Evolutionary conservation across 2,113 vertebrate species (phyloP).

Genomic region (Struthidea cinerea): DNA sequence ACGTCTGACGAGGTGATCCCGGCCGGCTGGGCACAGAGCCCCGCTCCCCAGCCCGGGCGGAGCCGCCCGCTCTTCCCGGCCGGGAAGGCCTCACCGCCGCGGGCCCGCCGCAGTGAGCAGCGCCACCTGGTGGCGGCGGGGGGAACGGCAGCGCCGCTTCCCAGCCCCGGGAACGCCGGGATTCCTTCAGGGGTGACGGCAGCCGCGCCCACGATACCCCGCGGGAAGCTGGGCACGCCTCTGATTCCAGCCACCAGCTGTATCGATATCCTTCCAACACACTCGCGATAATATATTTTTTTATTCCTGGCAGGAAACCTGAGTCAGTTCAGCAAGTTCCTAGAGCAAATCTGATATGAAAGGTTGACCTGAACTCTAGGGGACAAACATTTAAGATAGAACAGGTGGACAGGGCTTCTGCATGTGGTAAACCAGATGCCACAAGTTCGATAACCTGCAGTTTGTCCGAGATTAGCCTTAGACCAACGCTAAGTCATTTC

Average conservation of each 20-base stretch:
- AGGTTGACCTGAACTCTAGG: neutral
- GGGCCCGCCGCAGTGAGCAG: constrained; percentile 8
- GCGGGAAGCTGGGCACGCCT: neutral
- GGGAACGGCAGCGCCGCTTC: neutral
- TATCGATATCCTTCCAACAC: neutral
- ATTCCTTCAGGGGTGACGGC: neutral
- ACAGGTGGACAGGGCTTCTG: neutral
- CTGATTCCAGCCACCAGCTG: neutral
- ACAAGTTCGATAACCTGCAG: neutral
- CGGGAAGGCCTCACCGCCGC: accelerated
- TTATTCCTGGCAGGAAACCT: neutral
- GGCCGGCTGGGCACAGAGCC: no score
- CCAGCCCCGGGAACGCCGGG: accelerated
- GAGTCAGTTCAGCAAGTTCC: neutral
- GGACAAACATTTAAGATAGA: neutral
- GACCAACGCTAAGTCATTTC: neutral
- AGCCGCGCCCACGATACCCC: neutral
- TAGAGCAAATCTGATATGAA: neutral
- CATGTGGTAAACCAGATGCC: neutral
- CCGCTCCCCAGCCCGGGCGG: no score
- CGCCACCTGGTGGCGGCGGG: constrained; percentile 61
- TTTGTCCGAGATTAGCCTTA: neutral
- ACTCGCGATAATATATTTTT: neutral
- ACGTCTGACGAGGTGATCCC: accelerated
- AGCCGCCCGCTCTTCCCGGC: no score